phyloP scores from a whole-genome alignment of 2,113 vertebrate genomes.

The Rhabdomys dilectus region DNA sequence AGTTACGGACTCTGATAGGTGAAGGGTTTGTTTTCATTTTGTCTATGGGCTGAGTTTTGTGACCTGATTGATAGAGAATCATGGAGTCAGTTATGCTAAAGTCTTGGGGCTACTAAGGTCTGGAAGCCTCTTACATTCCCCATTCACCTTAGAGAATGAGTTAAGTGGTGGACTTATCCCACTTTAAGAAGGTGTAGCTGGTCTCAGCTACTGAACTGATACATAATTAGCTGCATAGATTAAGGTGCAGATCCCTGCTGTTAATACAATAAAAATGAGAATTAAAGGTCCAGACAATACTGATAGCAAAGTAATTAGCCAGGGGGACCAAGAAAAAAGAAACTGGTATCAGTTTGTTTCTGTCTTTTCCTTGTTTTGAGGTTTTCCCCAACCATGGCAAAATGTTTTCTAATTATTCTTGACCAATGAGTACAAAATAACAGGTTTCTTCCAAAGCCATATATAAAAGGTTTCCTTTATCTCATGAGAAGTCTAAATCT shows the following conservation, averaged over 20 bases:
- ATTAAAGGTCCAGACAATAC: not conserved
- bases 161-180: not conserved
- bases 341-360: not conserved
- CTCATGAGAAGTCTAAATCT: not conserved
- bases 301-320: not conserved
- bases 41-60: not conserved
- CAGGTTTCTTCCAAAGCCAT: not conserved
- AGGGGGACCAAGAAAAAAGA: not conserved
- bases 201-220: not conserved
- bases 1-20: not conserved
- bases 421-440: not conserved
- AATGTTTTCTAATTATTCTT: not conserved
- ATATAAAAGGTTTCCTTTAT: not conserved
- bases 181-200: not conserved
- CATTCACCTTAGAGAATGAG: not conserved
- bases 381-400: not conserved
- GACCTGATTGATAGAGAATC: not conserved
- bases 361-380: not conserved
- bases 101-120: not conserved
- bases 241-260: not conserved
- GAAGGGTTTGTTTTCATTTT: not conserved
- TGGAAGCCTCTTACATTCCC: not conserved
- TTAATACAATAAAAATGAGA: not conserved
- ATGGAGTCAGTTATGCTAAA: not conserved
- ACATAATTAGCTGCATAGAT: not conserved